Base-by-base conservation (phyloP, 2,797 vertebrate species). In the Anomalospiza imberbis region DNA sequence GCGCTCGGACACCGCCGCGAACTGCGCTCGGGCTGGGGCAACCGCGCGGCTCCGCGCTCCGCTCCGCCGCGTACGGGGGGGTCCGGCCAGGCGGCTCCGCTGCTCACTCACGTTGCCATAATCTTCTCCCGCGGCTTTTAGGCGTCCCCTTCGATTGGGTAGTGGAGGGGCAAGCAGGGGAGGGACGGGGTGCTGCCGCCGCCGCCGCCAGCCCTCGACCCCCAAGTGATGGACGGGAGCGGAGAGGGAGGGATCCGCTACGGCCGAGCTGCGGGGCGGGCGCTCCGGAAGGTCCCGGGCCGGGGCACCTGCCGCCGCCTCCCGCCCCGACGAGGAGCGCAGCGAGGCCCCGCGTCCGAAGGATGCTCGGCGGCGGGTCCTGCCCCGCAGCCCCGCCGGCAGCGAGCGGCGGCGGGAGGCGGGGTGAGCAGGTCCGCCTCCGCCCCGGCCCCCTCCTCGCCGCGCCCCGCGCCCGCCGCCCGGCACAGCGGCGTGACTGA, bases 271-370 rank as follows among this genome's bases (percentile, higher is more conserved):
- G 25, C 58, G 47, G 47, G 29, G 20, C 22, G 42, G 70, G 31
- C 31, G 73, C 65, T 93, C 13, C 42, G 50, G 17, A 54, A 10
- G 13, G 50, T 70, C 21, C 28, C 34, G 38, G 20, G 38, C 55
- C 73, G 70, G 68, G 88, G 82, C 95, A 96, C 92, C 96, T 96
- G 96, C 93, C 75, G 71, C 71, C 31, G 22, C 45, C 89, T 77
- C 31, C 71, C 61, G 71, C n/a, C 57, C 47, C 81, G 24, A 62
- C 47, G 75, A 60, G 67, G 17, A 84, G 70, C 34, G 58, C 79
- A 36, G 40, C 70, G 48, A 73, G 51, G 24, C 28, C 50, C 29
- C 29, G 58, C 45, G 44, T 60, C 29, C 44, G 44, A 44, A 76
- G 70, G 95, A 85, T 87, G 93, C 88, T 88, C 74, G 40, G 71